Base-by-base conservation (phyloP, 2,888 invertebrate genomes). In the Zhuqinia jingwanae region DNA sequence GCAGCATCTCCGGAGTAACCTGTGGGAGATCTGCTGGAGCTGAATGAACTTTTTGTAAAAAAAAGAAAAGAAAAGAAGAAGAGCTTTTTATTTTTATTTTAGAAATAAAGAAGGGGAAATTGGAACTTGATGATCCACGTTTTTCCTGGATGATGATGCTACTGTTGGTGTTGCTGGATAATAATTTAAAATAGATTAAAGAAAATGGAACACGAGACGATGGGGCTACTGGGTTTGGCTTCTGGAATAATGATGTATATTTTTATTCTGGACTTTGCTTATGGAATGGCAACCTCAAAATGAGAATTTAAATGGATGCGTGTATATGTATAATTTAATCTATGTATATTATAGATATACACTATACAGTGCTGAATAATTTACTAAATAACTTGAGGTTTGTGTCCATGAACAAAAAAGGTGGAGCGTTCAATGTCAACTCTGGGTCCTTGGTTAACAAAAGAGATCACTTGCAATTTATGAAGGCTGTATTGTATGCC, bases 171-270 rank as follows among this genome's bases (percentile, higher is more conserved):
- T 36, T 20, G 68, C 68, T 45, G 73, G 50, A 73, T 25, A 17
- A 73, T 73, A 73, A 73, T 73, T 73, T 73, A 73, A 73, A 73
- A 73, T 27, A 73, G 73, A 73, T 73, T 73, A 73, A 17, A 36
- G 73, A 15, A 53, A 50, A 68, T 1, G 13, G 27, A 50, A 47
- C 50, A 50, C 47, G 73, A 50, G 50, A 73, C 73, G 27, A 27
- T 73, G 73, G 30, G 53, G 73, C 73, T 73, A 73, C 73, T 50
- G 73, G 1, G 17, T 45, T 68, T 45, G 1, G 36, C 68, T 68
- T 68, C 22, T 68, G 36, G 17, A 45, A 45, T 20, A 22, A 45
- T 65, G n/a, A 68, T 17, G 45, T 15, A n/a, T 3, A 36, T 36
- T 36, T 36, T 36, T 36, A n/a, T n/a, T n/a, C n/a, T 36, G 36